phyloP scores from a whole-genome alignment of 2,797 vertebrate species.

The Chaunax sp. region DNA sequence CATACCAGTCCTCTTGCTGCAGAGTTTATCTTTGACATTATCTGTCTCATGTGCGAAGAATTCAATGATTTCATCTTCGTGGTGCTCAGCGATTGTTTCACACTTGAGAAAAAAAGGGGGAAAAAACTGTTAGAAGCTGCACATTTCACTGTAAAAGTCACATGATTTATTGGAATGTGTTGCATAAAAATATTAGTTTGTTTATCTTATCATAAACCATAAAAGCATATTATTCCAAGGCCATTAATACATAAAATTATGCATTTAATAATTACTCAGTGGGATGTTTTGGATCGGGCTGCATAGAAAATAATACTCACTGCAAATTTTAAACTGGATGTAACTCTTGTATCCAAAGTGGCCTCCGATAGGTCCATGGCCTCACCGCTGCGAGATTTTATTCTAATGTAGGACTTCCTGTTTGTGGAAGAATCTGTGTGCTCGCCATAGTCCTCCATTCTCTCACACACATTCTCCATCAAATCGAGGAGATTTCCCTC shows the following conservation, averaged over 20 bases:
- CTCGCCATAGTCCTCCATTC: conserved; percentile 95
- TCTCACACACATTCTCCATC: conserved; percentile 92
- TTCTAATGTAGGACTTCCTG: conserved; percentile 88
- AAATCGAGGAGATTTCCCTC: conserved; percentile 94
- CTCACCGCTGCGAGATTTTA: conserved; percentile 86
- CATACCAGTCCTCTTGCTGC: conserved; percentile 94
- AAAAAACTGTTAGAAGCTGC: not conserved
- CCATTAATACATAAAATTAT: not conserved
- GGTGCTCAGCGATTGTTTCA: conserved; percentile 93
- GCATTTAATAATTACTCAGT: too few species aligned
- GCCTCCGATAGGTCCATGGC: conserved; percentile 88
- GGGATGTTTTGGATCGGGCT: not conserved
- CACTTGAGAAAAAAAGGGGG: conserved; percentile 82
- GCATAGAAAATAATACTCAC: conserved; percentile 77
- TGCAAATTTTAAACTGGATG: conserved; percentile 90
- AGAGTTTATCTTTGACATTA: conserved; percentile 95
- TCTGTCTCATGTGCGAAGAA: conserved; percentile 92
- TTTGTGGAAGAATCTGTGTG: conserved; percentile 82
- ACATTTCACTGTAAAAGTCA: not conserved
- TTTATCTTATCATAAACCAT: not conserved
- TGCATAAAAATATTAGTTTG: not conserved
- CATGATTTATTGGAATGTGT: not conserved
- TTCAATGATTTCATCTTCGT: conserved; percentile 96
- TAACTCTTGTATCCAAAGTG: conserved; percentile 88
- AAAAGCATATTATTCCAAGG: not conserved